Evolutionary conservation across 1,140 invertebrate species (phyloP).

Genomic region (Zaprionus camerounensis): DNA sequence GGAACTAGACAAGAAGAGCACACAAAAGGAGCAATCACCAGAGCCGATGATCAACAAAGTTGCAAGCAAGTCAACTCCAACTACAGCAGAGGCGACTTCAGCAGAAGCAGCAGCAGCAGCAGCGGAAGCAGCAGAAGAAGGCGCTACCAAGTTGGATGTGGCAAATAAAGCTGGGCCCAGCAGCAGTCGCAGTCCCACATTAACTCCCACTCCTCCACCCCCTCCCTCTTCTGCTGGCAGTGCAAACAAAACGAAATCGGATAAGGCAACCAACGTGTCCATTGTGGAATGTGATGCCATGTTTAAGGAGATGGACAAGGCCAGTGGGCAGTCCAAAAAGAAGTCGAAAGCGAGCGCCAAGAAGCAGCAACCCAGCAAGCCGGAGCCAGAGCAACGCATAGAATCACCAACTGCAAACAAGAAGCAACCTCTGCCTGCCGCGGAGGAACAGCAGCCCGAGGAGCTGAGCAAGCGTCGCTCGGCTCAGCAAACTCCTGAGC

Average conservation of each 20-base stretch:
- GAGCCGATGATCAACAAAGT: neutral
- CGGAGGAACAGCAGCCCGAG: neutral
- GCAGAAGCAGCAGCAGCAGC: neutral
- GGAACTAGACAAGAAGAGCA: neutral
- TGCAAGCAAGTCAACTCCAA: neutral
- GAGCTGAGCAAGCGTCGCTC: conserved; percentile 9
- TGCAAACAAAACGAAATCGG: conserved; percentile 9
- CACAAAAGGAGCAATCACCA: neutral
- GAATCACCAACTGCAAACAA: neutral
- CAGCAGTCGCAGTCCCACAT: neutral
- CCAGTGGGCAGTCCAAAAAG: conserved; percentile 48
- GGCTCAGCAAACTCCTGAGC: neutral
- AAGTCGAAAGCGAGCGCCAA: conserved; percentile 29
- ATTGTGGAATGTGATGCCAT: conserved; percentile 58
- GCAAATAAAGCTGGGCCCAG: neutral
- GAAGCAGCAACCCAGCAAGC: neutral
- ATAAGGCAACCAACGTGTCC: neutral
- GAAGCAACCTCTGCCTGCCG: neutral
- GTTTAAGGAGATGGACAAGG: conserved; percentile 57
- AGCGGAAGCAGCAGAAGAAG: neutral
- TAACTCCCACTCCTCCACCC: neutral
- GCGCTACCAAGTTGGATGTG: neutral
- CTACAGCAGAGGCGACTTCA: neutral
- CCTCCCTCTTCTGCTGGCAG: neutral
- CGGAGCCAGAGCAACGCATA: neutral